A percentile compares a stretch with the other conserved stretches of the same genome.
Conservation (phyloP, 2,888 invertebrate genomes). For the Lochmaea crataegi region DNA sequence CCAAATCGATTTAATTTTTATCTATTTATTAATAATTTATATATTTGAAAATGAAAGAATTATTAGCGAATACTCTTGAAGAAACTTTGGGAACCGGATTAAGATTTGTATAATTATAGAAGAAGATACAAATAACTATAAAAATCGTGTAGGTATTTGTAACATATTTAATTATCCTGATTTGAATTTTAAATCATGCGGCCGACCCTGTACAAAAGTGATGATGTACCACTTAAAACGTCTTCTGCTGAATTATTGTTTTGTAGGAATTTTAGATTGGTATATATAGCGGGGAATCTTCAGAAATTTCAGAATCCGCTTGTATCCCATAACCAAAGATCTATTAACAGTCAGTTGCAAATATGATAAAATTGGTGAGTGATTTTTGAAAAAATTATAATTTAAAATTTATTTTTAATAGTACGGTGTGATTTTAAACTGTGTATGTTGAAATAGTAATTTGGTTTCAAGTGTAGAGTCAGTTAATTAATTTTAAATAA, state of each 20-base stretch:
- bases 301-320: constrained; percentile 18
- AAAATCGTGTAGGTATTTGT: constrained; percentile 8
- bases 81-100: not conserved
- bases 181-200: constrained; percentile 22
- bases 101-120: not conserved
- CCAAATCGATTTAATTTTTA: too few species aligned
- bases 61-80: not conserved
- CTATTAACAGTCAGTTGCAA: constrained; percentile 7
- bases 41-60: not conserved
- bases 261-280: constrained; percentile 12
- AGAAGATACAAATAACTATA: constrained; percentile 1
- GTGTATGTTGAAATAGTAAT: not conserved
- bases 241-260: constrained; percentile 30
- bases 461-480: too few species aligned
- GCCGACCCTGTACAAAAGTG: constrained; percentile 25
- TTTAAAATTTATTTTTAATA: not conserved
- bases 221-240: constrained; percentile 25
- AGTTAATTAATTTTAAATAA: too few species aligned
- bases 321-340: constrained; percentile 19
- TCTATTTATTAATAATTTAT: not conserved
- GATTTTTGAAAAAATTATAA: not conserved
- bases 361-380: constrained; percentile 43
- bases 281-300: constrained; percentile 27
- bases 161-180: constrained; percentile 10
- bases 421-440: not conserved